Base-by-base conservation (phyloP, 2,113 vertebrate genomes). In the Turdus rufiventris region DNA sequence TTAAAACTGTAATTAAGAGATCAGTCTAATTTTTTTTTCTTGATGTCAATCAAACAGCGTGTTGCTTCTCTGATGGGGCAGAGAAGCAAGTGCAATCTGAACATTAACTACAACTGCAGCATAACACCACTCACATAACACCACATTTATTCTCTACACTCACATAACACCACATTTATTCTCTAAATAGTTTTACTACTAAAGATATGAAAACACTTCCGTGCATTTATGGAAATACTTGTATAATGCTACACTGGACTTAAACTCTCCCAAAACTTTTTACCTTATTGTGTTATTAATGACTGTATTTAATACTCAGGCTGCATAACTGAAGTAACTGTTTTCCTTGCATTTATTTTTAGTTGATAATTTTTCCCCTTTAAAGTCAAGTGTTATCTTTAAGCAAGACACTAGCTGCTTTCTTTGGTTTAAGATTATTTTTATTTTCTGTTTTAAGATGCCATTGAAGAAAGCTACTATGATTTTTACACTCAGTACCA, bases 361-460 rank as follows among this genome's bases (percentile, higher is more conserved):
- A 77, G 43, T 60, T 48, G 48, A 48, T 33, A 56, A 14, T 26
- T 77, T 47, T 20, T 4, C n/a, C 75, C 62, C 45, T 65, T 51
- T 91, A 7, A 89, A 56, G 36, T n/a, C 84, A 82, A 68, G 25
- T 10, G 57, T 81, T 88, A 89, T 53, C 68, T 94, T 96, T 92
- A 96, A 96, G 79, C 73, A 96, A 90, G 90, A 96, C 90, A 88
- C 75, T 95, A 94, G 74, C 76, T 96, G 76, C 92, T 90, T 90
- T 93, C 77, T 83, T 93, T 77, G 79, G 65, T 96, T 94, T 96
- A 93, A 91, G 63, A 86, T 94, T 76, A 65, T 58, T 88, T 93
- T 95, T 97, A 93, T 97, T 97, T 90, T 88, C 73, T 54, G 24
- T 86, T 95, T 96, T 84, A 92, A 73, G 70, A 84, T 87, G 91